These are phyloP conservation scores for Nesometra sesokonis DNA, from an alignment of 35 echinoderm and acorn worm species.

Conservation along the genomic window DNA sequence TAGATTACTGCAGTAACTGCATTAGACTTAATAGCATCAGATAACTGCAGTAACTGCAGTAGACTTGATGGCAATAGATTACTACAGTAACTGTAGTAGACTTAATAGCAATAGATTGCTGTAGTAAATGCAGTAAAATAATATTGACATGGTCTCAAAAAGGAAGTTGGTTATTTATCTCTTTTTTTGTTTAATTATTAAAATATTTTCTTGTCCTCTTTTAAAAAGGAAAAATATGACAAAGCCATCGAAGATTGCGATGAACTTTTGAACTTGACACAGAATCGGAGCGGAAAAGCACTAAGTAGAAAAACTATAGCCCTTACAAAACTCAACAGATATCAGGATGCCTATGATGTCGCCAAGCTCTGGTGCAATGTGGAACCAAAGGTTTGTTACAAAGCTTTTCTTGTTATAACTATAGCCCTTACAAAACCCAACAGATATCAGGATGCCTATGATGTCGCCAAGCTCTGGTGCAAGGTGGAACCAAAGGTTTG, in stretches of 20 bases:
- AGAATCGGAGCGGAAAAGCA: constrained; percentile 71
- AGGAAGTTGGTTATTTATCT: too few species aligned
- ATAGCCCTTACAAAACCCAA: constrained; percentile 62
- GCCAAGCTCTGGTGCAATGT: constrained; percentile 70
- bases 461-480: constrained; percentile 68
- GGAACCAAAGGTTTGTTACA: constrained; percentile 85
- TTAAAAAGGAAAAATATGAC: constrained; percentile 85
- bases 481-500: constrained; percentile 82
- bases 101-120: too few species aligned
- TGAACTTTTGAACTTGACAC: constrained; percentile 40
- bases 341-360: constrained; percentile 48
- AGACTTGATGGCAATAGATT: too few species aligned
- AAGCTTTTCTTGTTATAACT: too few species aligned
- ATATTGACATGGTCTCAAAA: too few species aligned
- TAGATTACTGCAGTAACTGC: too few species aligned
- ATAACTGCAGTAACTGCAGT: too few species aligned
- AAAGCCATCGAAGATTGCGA: constrained; percentile 62
- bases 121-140: too few species aligned
- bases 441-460: constrained; percentile 49
- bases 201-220: too few species aligned
- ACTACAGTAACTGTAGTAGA: too few species aligned
- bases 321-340: constrained; percentile 52
- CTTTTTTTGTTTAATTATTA: not conserved
- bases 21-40: too few species aligned
- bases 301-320: constrained; percentile 77